These are phyloP conservation scores for Habroteleia sp. DNA, from an alignment of 2,888 invertebrate species.

Conservation along the genomic window DNA sequence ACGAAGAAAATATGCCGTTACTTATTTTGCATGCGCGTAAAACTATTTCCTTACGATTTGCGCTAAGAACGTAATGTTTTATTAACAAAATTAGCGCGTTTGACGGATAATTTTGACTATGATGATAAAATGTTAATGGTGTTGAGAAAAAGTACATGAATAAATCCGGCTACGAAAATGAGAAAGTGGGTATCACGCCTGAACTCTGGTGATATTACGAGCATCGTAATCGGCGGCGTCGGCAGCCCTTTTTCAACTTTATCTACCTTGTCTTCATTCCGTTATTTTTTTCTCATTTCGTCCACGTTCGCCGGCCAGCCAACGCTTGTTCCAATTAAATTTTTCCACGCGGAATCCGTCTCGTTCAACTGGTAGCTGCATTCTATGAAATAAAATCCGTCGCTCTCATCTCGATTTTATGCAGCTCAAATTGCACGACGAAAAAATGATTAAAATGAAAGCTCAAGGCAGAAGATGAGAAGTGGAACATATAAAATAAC, in stretches of 20 bases:
- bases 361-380: slow-evolving; percentile 59
- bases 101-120: slow-evolving; percentile 21
- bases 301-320: slow-evolving; percentile 37
- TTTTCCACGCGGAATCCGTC: slow-evolving; percentile 63
- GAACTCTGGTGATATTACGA: slow-evolving; percentile 25
- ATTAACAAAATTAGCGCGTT: slow-evolving; percentile 13
- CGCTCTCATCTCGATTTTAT: slow-evolving; percentile 47
- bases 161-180: slow-evolving; percentile 47
- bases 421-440: slow-evolving; percentile 44
- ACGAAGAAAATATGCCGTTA: no score
- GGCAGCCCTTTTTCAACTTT: slow-evolving; percentile 49
- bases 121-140: slow-evolving; percentile 27
- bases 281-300: slow-evolving; percentile 37
- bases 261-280: slow-evolving; percentile 42
- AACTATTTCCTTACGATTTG: background rate
- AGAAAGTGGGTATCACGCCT: slow-evolving; percentile 41
- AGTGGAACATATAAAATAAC: slow-evolving; percentile 42
- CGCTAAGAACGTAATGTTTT: slow-evolving; percentile 2
- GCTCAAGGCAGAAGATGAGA: slow-evolving; percentile 36
- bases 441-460: slow-evolving; percentile 49
- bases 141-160: slow-evolving; percentile 20
- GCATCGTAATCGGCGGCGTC: slow-evolving; percentile 39
- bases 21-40: no score
- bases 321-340: slow-evolving; percentile 66
- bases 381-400: slow-evolving; percentile 63